These are phyloP conservation scores for Euclidia mi DNA, from an alignment of 2,888 invertebrate species.

Conservation along the genomic window DNA sequence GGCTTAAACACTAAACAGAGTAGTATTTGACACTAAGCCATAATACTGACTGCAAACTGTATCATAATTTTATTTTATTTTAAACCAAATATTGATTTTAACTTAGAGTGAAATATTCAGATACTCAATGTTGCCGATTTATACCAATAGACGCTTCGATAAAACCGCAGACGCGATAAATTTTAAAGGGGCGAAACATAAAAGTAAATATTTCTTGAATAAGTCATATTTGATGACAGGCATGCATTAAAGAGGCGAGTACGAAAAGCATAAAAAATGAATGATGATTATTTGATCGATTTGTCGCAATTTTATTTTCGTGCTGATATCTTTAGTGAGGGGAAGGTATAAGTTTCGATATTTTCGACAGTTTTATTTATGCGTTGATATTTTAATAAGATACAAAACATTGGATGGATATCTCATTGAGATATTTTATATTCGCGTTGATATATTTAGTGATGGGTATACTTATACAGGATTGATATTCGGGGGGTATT, in stretches of 20 bases:
- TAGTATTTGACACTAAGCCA: too few species aligned
- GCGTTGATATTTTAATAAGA: too few species aligned
- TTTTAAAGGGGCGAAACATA: constrained; percentile 2
- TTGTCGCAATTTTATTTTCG: neutral
- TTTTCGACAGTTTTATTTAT: too few species aligned
- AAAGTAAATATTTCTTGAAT: constrained; percentile 12
- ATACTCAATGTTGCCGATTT: neutral
- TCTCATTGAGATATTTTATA: too few species aligned
- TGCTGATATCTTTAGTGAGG: neutral
- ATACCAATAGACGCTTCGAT: neutral
- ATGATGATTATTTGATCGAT: constrained; percentile 3
- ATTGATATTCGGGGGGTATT: too few species aligned
- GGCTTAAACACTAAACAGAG: too few species aligned
- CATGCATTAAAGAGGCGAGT: constrained; percentile 6
- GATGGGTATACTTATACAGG: too few species aligned
- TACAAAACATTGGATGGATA: too few species aligned
- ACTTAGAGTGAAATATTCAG: neutral
- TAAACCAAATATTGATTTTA: neutral
- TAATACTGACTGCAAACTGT: too few species aligned
- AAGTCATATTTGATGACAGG: constrained; percentile 15
- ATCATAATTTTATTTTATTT: too few species aligned
- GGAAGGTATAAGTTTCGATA: too few species aligned
- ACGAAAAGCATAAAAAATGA: constrained; percentile 2
- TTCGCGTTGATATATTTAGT: too few species aligned
- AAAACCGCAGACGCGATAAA: constrained; percentile 3